phyloP scores from a whole-genome alignment of 2,797 vertebrate species.

The Sylvia borin region DNA sequence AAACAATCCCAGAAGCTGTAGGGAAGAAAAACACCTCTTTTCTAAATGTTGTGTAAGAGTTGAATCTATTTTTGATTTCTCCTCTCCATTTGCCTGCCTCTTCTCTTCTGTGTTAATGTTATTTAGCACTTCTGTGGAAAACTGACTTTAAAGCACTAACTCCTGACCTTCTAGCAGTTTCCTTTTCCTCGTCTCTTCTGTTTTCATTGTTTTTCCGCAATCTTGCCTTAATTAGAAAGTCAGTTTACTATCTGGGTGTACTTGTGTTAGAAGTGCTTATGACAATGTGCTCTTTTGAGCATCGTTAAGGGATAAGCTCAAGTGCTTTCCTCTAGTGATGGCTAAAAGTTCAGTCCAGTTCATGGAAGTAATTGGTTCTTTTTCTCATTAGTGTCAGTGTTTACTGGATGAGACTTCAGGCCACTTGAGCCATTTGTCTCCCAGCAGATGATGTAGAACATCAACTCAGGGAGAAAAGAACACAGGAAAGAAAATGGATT shows the following conservation, averaged over 20 bases:
- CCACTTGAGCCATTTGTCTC: background rate
- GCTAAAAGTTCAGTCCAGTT: background rate
- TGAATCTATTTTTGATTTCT: background rate
- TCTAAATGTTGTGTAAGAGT: background rate
- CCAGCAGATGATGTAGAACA: background rate
- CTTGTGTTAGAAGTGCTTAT: background rate
- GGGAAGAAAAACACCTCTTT: background rate
- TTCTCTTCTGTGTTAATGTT: background rate
- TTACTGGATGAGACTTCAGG: background rate
- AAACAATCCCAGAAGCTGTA: background rate
- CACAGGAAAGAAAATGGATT: background rate
- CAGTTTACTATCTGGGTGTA: background rate
- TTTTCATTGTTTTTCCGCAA: background rate
- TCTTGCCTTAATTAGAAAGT: background rate
- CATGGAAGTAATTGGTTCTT: background rate
- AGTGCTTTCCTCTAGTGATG: background rate
- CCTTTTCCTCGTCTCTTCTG: background rate
- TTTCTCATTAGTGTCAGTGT: background rate
- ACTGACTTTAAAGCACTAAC: background rate
- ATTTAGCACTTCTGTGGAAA: background rate
- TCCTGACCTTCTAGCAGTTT: background rate
- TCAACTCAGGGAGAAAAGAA: background rate
- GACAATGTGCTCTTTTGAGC: background rate
- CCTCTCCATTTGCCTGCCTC: background rate
- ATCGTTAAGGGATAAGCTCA: background rate